Conservation (phyloP, 2,113 vertebrate genomes). For the Ophiodon elongatus region DNA sequence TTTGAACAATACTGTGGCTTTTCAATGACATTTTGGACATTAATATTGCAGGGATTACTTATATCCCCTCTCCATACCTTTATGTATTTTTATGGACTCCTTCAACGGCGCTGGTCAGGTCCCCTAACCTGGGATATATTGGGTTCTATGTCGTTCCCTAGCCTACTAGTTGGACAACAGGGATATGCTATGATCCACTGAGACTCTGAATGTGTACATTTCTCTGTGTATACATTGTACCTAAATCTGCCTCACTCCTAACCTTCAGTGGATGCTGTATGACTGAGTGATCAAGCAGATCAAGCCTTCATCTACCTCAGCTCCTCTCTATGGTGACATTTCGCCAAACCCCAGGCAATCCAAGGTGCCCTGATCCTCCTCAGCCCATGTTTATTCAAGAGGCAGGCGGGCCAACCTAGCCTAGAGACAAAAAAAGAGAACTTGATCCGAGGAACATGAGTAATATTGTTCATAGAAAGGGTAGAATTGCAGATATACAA, state of each 20-base stretch:
- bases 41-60: conserved; percentile 86
- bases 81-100: conserved; percentile 53
- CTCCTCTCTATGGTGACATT: conserved; percentile 73
- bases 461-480: conserved; percentile 18
- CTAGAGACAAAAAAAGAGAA: conserved; percentile 6
- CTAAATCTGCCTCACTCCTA: conserved; percentile 63
- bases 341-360: conserved; percentile 71
- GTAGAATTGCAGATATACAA: conserved; percentile 53
- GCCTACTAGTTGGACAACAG: conserved; percentile 50
- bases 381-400: conserved; percentile 73
- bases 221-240: conserved; percentile 11
- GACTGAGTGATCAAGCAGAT: conserved; percentile 79
- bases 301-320: conserved; percentile 58
- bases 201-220: conserved; percentile 30
- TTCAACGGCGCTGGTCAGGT: conserved; percentile 69
- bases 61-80: conserved; percentile 77
- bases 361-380: conserved; percentile 59
- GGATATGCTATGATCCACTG: conserved; percentile 60
- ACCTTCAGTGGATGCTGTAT: conserved; percentile 67
- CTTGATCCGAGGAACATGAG: conserved; percentile 2
- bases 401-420: conserved; percentile 38
- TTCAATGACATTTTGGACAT: conserved; percentile 89
- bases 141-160: not conserved
- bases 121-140: conserved; percentile 61
- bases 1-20: conserved; percentile 73